Evolutionary conservation across 1,140 invertebrate genomes (phyloP).

Genomic region (Ooceraea biroi): DNA sequence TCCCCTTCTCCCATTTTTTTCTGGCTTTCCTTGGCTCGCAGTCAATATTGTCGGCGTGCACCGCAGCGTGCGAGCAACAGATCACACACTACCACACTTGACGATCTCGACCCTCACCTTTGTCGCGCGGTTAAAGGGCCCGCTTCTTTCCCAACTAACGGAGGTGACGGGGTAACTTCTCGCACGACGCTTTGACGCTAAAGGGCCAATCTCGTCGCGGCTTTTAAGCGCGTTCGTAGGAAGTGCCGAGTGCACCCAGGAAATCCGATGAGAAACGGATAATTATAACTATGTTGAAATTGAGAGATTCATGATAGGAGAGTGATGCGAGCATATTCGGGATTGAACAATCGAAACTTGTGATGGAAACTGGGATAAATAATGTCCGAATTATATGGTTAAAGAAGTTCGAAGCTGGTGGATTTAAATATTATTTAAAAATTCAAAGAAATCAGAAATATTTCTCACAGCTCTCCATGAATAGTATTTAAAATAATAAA

Average conservation of each 20-base stretch:
- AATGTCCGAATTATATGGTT: too few species aligned
- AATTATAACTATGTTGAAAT: neutral
- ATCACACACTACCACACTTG: slow-evolving; percentile 75
- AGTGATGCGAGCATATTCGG: too few species aligned
- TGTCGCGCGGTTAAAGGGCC: slow-evolving; percentile 35
- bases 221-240: slow-evolving; percentile 41
- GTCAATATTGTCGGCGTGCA: slow-evolving; percentile 84
- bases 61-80: slow-evolving; percentile 81
- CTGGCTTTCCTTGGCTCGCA: slow-evolving; percentile 78
- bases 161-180: slow-evolving; percentile 53
- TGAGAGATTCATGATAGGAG: too few species aligned
- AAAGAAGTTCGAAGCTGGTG: too few species aligned
- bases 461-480: too few species aligned
- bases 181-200: slow-evolving; percentile 46
- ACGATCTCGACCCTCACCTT: slow-evolving; percentile 55
- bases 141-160: slow-evolving; percentile 50
- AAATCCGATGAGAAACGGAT: slow-evolving; percentile 43
- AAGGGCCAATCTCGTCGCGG: slow-evolving; percentile 53
- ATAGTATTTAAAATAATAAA: neutral
- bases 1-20: slow-evolving; percentile 47
- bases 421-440: too few species aligned
- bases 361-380: too few species aligned
- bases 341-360: too few species aligned
- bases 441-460: too few species aligned
- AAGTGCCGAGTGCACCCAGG: slow-evolving; percentile 42